Conservation (phyloP, 92 coral and sea anemone species). For the Actinernus sp. region DNA sequence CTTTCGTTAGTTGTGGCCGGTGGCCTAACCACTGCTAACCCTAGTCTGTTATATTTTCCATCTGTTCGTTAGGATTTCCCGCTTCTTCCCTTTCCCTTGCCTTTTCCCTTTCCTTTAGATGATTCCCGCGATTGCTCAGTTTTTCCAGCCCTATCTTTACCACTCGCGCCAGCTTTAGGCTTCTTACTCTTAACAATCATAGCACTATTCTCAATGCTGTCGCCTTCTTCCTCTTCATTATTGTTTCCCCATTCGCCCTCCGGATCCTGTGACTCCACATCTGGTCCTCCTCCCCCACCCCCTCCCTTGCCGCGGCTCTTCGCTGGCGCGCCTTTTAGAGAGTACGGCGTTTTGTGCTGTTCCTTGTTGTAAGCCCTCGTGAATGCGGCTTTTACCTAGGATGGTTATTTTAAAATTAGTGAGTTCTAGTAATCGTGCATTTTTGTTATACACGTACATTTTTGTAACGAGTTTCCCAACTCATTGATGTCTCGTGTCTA, state of each 20-base stretch:
- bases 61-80: conserved; percentile 14
- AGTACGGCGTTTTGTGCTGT: conserved; percentile 85
- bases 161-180: conserved; percentile 36
- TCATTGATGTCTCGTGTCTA: too few species aligned
- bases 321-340: conserved; percentile 62
- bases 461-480: too few species aligned
- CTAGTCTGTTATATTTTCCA: too few species aligned
- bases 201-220: conserved; percentile 71
- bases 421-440: too few species aligned
- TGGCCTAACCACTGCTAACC: too few species aligned
- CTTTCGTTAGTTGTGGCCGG: too few species aligned
- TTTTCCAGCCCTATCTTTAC: conserved; percentile 50
- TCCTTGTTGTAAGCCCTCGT: conserved; percentile 93
- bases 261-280: conserved; percentile 37
- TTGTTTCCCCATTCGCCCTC: conserved; percentile 27
- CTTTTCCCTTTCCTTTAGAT: conserved; percentile 34
- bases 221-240: conserved; percentile 42
- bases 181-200: conserved; percentile 75
- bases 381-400: conserved; percentile 89
- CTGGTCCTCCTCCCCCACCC: conserved; percentile 15
- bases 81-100: conserved; percentile 74
- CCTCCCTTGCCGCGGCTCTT: conserved; percentile 68
- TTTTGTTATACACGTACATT: too few species aligned
- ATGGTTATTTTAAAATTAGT: too few species aligned
- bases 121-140: conserved; percentile 27